Base-by-base conservation (phyloP, 2,888 invertebrate species). In the Mycalesis mineus region DNA sequence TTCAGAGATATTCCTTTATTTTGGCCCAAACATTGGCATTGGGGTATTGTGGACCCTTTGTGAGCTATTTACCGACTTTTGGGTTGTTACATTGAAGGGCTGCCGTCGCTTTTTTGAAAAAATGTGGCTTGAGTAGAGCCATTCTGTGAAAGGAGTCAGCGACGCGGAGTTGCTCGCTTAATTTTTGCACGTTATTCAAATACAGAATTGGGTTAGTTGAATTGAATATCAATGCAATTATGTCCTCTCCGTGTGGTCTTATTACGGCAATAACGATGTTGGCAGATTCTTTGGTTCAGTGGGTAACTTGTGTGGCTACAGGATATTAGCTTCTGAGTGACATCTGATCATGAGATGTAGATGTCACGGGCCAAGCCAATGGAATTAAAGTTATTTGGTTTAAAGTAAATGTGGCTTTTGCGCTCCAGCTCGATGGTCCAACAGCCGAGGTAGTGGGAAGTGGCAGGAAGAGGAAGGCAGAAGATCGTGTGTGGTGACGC, bases 21-120 rank as follows among this genome's bases (percentile, higher is more conserved):
- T 82, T 79, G 76, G 77, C 73, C 85, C 84, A 88, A 88, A 89
- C 88, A 88, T 88, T 81, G 88, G 86, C 82, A 85, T 86, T 82
- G 79, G 80, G 63, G 73, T 64, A 84, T 89, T 88, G 88, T 89
- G 66, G 66, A 63, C 68, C 83, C 77, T 82, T 89, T 89, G 88
- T 89, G 74, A 70, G 60, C 77, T 84, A 83, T 88, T 88, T 88
- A 88, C 88, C 87, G 84, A 88, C 87, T 88, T 84, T 88, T 82
- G 84, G 88, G 84, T 77, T 81, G 79, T 76, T 77, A 76, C 76
- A 74, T 70, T 80, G 75, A 82, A 81, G 79, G 82, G 80, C 74
- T 71, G 74, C 70, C 70, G 72, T 69, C 65, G 64, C n/a, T 66
- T 74, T 75, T 72, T 62, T 53, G 57, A 66, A 63, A 81, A 82